Conservation (phyloP, 1,140 invertebrate species). For the Drosophila trapezifrons region DNA sequence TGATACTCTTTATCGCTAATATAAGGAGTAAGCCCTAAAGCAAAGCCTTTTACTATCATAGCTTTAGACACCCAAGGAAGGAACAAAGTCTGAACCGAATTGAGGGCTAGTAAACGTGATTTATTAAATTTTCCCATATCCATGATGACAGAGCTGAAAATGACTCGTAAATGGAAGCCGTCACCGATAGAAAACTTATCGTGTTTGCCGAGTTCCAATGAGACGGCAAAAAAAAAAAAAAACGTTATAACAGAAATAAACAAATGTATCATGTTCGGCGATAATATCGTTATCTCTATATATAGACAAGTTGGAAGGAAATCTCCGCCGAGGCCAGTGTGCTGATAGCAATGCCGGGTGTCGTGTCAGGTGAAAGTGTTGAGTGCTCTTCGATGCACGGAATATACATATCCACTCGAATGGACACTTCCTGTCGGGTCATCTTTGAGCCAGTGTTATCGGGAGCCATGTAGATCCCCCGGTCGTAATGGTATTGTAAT, state of each 20-base stretch:
- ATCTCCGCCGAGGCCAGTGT: constrained; percentile 21
- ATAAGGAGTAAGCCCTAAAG: not conserved
- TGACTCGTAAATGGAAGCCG: constrained; percentile 1
- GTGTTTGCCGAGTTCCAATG: constrained; percentile 15
- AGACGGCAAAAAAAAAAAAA: constrained; percentile 15
- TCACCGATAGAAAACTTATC: constrained; percentile 1
- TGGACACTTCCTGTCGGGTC: constrained; percentile 24
- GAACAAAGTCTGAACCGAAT: not conserved
- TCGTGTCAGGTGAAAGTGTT: constrained; percentile 4
- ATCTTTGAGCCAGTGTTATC: constrained; percentile 11
- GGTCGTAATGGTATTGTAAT: constrained; percentile 24
- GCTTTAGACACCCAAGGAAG: not conserved
- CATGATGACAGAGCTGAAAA: constrained; percentile 31
- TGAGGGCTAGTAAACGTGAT: not conserved
- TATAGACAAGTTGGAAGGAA: constrained; percentile 57
- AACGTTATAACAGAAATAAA: constrained; percentile 42
- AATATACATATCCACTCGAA: constrained; percentile 1
- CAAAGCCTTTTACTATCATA: not conserved
- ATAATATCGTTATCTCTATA: constrained; percentile 68
- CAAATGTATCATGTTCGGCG: constrained; percentile 71
- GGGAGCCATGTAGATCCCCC: constrained; percentile 14
- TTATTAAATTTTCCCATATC: constrained; percentile 13
- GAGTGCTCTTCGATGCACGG: not conserved
- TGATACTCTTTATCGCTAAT: not conserved
- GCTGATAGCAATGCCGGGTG: constrained; percentile 13